Conservation (phyloP, 2,888 invertebrate genomes). For the Tetramorium bicarinatum region DNA sequence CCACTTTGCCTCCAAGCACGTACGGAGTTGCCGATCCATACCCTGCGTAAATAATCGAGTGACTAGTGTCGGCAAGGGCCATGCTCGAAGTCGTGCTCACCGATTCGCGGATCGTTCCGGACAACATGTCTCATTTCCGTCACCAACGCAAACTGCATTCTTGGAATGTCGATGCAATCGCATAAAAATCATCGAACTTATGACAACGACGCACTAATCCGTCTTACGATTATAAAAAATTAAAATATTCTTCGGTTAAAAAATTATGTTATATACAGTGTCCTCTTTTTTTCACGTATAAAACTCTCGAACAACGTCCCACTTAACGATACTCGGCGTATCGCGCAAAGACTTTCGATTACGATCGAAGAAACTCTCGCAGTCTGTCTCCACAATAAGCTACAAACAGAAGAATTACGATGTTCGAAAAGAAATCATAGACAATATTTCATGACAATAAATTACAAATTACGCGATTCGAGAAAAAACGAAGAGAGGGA, state of each 20-base stretch:
- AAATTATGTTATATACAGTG: conserved; percentile 74
- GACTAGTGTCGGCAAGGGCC: conserved; percentile 74
- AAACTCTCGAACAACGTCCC: conserved; percentile 65
- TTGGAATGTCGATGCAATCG: conserved; percentile 74
- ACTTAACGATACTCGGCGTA: conserved; percentile 61
- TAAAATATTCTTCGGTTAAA: conserved; percentile 59
- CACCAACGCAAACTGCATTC: conserved; percentile 44
- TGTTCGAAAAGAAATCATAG: conserved; percentile 45
- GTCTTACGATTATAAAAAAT: conserved; percentile 57
- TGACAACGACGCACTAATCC: conserved; percentile 57
- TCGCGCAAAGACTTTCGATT: conserved; percentile 52
- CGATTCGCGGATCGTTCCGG: conserved; percentile 31
- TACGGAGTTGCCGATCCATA: conserved; percentile 71
- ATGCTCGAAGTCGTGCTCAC: conserved; percentile 29
- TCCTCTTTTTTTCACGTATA: conserved; percentile 62
- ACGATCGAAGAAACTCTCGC: conserved; percentile 34
- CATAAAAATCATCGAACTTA: conserved; percentile 65
- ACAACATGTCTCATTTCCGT: conserved; percentile 17
- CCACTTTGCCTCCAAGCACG: conserved; percentile 61
- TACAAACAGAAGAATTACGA: conserved; percentile 31
- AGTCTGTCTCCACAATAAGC: conserved; percentile 38
- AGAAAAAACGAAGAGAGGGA: conserved; percentile 40
- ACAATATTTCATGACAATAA: conserved; percentile 29
- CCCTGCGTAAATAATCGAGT: conserved; percentile 76
- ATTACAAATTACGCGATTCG: conserved; percentile 51